Percentiles rank a stretch among this genome's conserved stretches.
phyloP scores from a whole-genome alignment of 2,797 vertebrate genomes.

The Cygnus olor region DNA sequence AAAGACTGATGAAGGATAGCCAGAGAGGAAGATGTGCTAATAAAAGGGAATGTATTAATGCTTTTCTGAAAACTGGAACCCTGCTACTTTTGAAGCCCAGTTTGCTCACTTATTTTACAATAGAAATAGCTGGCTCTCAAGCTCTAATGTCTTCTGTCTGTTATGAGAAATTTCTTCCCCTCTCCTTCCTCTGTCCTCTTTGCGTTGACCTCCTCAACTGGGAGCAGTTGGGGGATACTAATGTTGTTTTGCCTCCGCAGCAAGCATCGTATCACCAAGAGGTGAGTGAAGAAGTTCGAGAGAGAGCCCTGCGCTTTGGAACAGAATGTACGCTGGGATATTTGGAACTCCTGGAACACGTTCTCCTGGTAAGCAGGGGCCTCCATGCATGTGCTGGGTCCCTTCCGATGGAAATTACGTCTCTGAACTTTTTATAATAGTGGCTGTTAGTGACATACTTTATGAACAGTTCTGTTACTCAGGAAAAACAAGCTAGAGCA shows the following conservation, averaged over 20 bases:
- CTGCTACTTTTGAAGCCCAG: background rate
- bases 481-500: background rate
- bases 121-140: background rate
- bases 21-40: background rate
- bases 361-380: slow-evolving; percentile 85
- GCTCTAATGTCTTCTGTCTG: background rate
- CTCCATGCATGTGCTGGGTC: rapidly evolving
- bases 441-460: background rate
- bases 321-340: slow-evolving; percentile 92
- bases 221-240: background rate
- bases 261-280: slow-evolving; percentile 93
- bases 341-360: slow-evolving; percentile 92
- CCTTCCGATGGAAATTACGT: background rate
- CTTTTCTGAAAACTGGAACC: background rate
- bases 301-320: slow-evolving; percentile 87
- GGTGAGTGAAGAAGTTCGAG: slow-evolving; percentile 86
- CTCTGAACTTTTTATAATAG: background rate
- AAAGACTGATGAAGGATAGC: background rate
- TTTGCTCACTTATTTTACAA: background rate
- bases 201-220: background rate
- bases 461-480: background rate
- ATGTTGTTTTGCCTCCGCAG: slow-evolving; percentile 73
- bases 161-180: background rate
- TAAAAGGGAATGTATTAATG: background rate
- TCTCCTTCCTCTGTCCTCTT: background rate